phyloP scores from a whole-genome alignment of 2,113 vertebrate species.

The Tauraco erythrolophus region DNA sequence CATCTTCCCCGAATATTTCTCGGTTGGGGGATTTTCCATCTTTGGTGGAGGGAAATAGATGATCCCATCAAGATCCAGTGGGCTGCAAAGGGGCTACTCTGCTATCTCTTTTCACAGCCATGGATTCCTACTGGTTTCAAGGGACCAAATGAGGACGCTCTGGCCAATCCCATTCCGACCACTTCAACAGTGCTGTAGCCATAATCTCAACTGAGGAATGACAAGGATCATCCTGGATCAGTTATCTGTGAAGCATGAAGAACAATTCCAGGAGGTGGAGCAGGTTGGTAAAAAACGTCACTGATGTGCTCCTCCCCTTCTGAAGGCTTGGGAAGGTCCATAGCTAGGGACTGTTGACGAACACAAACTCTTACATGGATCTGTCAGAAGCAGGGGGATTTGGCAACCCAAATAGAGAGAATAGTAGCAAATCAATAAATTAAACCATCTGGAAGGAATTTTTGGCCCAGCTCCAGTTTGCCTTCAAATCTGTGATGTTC shows the following conservation, averaged over 20 bases:
- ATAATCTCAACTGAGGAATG: accelerated
- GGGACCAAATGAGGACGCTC: background rate
- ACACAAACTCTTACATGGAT: background rate
- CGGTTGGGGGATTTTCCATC: background rate
- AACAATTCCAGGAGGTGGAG: background rate
- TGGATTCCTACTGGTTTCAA: background rate
- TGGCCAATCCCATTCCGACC: background rate
- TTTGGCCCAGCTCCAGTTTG: background rate
- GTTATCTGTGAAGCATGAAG: background rate
- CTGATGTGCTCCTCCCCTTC: background rate
- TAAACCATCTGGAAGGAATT: background rate
- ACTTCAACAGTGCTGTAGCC: background rate
- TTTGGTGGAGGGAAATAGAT: background rate
- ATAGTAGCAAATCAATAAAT: background rate
- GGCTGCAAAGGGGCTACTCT: background rate
- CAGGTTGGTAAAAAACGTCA: background rate
- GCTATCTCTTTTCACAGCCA: background rate
- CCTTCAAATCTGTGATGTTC: background rate
- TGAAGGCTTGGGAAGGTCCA: background rate
- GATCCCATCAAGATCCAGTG: background rate
- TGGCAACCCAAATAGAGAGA: background rate
- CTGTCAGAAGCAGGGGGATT: background rate
- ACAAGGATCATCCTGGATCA: background rate
- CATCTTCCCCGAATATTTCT: background rate
- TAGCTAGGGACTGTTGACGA: background rate